Base-by-base conservation (phyloP, 2,113 vertebrate species). In the Leucosticte australis region DNA sequence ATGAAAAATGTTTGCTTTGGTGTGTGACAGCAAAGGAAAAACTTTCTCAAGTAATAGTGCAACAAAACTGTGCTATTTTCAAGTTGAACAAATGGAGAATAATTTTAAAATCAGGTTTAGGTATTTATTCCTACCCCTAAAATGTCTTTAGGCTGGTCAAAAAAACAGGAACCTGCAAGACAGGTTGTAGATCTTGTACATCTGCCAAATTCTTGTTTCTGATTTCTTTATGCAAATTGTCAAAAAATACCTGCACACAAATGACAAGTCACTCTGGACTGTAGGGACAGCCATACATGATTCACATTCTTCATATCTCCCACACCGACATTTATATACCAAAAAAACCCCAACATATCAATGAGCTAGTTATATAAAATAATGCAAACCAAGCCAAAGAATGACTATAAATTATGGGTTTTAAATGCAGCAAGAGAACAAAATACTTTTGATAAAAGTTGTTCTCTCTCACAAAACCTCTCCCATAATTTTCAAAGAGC, bases 391-490 rank as follows among this genome's bases (percentile, higher is more conserved):
- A 91, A 90, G 64, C 19, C 78, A 79, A 64, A 82, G 47, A 86
- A 85, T 64, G 1, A 67, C 47, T 75, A 39, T 46, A 95, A 89
- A 84, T 76, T 55, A 56, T 28, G 28, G 3, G 63, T 35, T 87
- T 78, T 41, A 87, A 64, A 70, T 83, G 68, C 24, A 86, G 57
- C 12, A 79, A 91, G 76, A 82, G 37, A 94, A 89, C 56, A 89
- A 92, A 95, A 59, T 50, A 84, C n/a, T 89, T 92, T 24, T 94
- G 53, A 65, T 76, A 46, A 84, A 83, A 85, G 26, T 87, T 70
- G 8, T 15, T 60, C 3, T 57, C 65, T 92, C 78, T 78, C 79
- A 65, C 42, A 69, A 85, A 90, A 89, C 26, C 67, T 77, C 39
- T 68, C 42, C 49, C 30, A 56, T 68, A 64, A 53, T 90, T 87